phyloP scores from a whole-genome alignment of 2,113 vertebrate genomes.

The Empidonax alnorum region DNA sequence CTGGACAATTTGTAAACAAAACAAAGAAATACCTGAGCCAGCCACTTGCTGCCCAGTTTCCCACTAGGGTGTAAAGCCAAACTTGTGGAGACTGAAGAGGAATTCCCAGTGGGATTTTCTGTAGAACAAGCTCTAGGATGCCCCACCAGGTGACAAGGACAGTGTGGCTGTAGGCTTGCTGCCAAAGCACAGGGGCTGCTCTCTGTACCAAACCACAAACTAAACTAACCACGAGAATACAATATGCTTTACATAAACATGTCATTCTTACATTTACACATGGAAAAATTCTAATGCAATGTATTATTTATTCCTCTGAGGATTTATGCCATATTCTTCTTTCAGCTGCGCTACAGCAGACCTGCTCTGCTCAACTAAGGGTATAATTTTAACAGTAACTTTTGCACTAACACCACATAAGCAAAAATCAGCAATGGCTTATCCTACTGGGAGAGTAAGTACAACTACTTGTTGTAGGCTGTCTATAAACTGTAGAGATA shows the following conservation, averaged over 20 bases:
- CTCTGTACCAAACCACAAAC: background rate
- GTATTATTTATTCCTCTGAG: background rate
- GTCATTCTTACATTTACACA: background rate
- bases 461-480: background rate
- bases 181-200: background rate
- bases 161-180: accelerated
- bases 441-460: background rate
- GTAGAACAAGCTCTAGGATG: background rate
- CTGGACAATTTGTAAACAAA: background rate
- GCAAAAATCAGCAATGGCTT: background rate
- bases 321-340: background rate
- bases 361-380: background rate
- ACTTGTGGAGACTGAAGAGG: background rate
- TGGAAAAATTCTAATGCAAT: background rate
- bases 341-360: background rate
- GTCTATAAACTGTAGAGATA: background rate
- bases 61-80: background rate
- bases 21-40: background rate
- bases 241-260: background rate
- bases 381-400: background rate
- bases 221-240: background rate
- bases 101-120: background rate
- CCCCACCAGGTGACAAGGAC: background rate
- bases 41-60: background rate
- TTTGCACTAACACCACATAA: background rate